These are phyloP conservation scores for Habroteleia sp. DNA, from an alignment of 2,888 invertebrate genomes.

Conservation along the genomic window DNA sequence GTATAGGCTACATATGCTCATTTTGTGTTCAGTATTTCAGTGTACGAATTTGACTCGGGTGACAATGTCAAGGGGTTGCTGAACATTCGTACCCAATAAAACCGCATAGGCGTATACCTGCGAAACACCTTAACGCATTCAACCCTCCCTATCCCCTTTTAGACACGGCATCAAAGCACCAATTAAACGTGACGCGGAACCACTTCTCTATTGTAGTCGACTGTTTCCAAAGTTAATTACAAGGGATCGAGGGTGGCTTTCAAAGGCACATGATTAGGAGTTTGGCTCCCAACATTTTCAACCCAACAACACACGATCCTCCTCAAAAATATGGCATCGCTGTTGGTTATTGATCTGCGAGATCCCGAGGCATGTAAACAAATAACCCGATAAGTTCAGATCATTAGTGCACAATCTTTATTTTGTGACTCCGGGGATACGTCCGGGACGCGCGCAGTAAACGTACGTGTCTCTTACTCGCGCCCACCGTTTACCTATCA, in stretches of 20 bases:
- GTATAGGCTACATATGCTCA: too few relatives aligned
- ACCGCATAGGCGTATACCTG: slow-evolving; percentile 45
- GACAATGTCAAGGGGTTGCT: too few relatives aligned
- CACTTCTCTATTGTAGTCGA: slow-evolving; percentile 5
- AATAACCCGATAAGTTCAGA: slow-evolving; percentile 27
- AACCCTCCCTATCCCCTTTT: slow-evolving; percentile 29
- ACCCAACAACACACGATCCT: slow-evolving; percentile 38
- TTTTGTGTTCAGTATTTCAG: too few relatives aligned
- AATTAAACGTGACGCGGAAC: slow-evolving; percentile 36
- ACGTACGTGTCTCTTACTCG: slow-evolving; percentile 39
- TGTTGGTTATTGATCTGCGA: slow-evolving; percentile 42
- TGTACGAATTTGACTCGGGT: too few relatives aligned
- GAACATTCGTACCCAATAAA: too few relatives aligned
- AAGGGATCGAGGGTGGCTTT: slow-evolving; percentile 41
- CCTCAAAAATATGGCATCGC: slow-evolving; percentile 31
- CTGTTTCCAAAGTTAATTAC: slow-evolving; percentile 13
- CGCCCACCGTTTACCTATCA: slow-evolving; percentile 25
- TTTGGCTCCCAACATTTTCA: slow-evolving; percentile 22
- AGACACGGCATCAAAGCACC: background rate
- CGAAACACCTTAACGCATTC: slow-evolving; percentile 53
- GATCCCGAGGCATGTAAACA: slow-evolving; percentile 51
- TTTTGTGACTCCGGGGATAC: slow-evolving; percentile 55
- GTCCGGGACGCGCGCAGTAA: slow-evolving; percentile 62
- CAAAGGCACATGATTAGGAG: slow-evolving; percentile 29
- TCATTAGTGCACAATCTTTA: slow-evolving; percentile 34